phyloP scores from a whole-genome alignment of 2,888 invertebrate species.

The Malacosoma neustria region DNA sequence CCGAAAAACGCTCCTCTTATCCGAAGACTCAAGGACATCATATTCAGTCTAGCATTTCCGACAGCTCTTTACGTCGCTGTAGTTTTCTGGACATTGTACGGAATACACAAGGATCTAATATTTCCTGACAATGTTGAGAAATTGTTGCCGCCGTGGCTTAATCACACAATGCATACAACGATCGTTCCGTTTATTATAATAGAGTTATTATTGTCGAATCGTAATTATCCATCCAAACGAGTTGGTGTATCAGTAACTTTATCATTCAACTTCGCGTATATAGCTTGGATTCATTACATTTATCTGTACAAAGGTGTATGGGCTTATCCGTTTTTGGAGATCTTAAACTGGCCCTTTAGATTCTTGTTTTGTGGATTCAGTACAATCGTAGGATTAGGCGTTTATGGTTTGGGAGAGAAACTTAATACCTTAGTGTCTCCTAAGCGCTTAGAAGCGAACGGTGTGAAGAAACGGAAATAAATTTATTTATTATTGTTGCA shows the following conservation, averaged over 20 bases:
- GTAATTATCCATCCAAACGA: slow-evolving; percentile 81
- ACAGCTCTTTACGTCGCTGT: slow-evolving; percentile 86
- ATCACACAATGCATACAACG: slow-evolving; percentile 91
- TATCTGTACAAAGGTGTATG: slow-evolving; percentile 82
- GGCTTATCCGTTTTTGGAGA: slow-evolving; percentile 91
- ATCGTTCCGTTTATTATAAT: slow-evolving; percentile 83
- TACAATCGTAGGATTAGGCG: slow-evolving; percentile 64
- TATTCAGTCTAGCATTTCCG: slow-evolving; percentile 82
- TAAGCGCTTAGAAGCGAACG: slow-evolving; percentile 18
- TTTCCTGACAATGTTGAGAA: slow-evolving; percentile 85
- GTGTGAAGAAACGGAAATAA: slow-evolving; percentile 16
- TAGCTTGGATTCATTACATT: slow-evolving; percentile 82
- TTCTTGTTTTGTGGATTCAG: slow-evolving; percentile 79
- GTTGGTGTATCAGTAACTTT: slow-evolving; percentile 74
- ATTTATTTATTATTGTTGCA: too few relatives aligned
- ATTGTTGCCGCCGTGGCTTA: slow-evolving; percentile 91
- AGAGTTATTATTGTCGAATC: slow-evolving; percentile 81
- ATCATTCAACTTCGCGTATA: slow-evolving; percentile 77
- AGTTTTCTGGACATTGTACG: slow-evolving; percentile 90
- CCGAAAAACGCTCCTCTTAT: slow-evolving; percentile 77
- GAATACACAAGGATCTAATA: slow-evolving; percentile 89
- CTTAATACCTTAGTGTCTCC: slow-evolving; percentile 80
- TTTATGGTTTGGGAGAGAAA: slow-evolving; percentile 83
- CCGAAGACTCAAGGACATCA: slow-evolving; percentile 77
- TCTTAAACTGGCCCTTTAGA: slow-evolving; percentile 80